phyloP scores from a whole-genome alignment of 2,797 vertebrate species.

The Staurois parvus region DNA sequence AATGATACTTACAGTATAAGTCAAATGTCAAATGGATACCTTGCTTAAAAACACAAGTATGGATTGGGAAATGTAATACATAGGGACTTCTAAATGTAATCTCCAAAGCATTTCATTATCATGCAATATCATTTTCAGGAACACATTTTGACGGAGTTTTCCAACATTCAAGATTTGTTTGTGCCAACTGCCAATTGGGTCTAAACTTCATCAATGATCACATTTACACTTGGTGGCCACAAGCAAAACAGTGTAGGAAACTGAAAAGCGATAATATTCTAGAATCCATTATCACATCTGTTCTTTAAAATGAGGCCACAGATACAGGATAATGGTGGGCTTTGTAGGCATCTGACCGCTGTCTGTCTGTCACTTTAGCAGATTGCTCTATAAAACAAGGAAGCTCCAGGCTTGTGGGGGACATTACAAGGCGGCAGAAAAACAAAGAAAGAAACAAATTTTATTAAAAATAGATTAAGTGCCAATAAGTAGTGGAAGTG shows the following conservation, averaged over 20 bases:
- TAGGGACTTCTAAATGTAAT: slow-evolving; percentile 22
- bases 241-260: neutral
- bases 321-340: too few relatives aligned
- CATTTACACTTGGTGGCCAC: neutral
- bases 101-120: neutral
- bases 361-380: too few relatives aligned
- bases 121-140: slow-evolving; percentile 6
- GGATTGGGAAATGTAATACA: slow-evolving; percentile 22
- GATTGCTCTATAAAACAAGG: too few relatives aligned
- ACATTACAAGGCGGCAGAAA: too few relatives aligned
- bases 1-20: slow-evolving; percentile 33
- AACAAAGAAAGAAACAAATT: too few relatives aligned
- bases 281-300: too few relatives aligned
- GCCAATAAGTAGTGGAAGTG: too few relatives aligned
- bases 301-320: too few relatives aligned
- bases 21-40: slow-evolving; percentile 51
- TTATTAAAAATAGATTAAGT: too few relatives aligned
- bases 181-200: neutral
- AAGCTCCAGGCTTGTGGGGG: too few relatives aligned
- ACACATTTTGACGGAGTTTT: neutral
- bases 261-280: too few relatives aligned
- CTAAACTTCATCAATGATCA: neutral
- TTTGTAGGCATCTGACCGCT: too few relatives aligned
- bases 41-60: slow-evolving; percentile 41
- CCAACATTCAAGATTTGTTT: neutral